These are phyloP conservation scores for Drosophila flavopinicola DNA, from an alignment of 2,888 invertebrate genomes.

Conservation along the genomic window DNA sequence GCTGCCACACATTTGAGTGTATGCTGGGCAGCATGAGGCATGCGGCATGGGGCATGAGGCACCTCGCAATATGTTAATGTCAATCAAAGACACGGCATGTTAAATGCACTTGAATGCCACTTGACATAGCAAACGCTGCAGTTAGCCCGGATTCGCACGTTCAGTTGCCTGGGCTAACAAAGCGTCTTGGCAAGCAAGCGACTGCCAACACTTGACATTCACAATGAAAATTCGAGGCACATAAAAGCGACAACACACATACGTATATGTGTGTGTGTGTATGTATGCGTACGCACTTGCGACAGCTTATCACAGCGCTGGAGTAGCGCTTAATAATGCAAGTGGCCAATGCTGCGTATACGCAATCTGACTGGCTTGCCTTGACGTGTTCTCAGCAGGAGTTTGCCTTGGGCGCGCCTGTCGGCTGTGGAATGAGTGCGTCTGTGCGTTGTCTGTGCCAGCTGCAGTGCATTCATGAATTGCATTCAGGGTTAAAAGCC, in stretches of 20 bases:
- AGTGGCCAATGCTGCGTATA: conserved; percentile 79
- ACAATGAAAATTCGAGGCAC: conserved; percentile 64
- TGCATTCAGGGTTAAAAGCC: conserved; percentile 77
- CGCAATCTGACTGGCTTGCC: conserved; percentile 60
- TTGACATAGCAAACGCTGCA: conserved; percentile 62
- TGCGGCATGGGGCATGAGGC: conserved; percentile 1
- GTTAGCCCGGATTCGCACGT: conserved; percentile 35
- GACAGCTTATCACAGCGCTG: conserved; percentile 64
- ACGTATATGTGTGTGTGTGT: conserved; percentile 3
- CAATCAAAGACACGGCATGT: conserved; percentile 65
- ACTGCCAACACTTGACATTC: conserved; percentile 76
- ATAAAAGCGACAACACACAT: conserved; percentile 26
- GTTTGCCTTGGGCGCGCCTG: conserved; percentile 1
- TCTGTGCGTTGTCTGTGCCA: conserved; percentile 64
- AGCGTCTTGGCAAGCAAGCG: conserved; percentile 65
- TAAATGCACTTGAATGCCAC: conserved; percentile 72
- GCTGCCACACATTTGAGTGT: conserved; percentile 3
- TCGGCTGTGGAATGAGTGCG: conserved; percentile 41
- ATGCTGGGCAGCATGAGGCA: not conserved
- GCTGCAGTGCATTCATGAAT: conserved; percentile 61
- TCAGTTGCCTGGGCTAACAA: conserved; percentile 58
- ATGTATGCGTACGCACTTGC: conserved; percentile 37
- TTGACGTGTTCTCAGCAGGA: conserved; percentile 15
- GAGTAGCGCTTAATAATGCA: conserved; percentile 70
- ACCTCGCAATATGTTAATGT: conserved; percentile 51